Evolutionary conservation across 2,888 invertebrate genomes (phyloP), one percentile per base, ranked within the genome.

Genomic region (Chrysolina haemoptera): DNA sequence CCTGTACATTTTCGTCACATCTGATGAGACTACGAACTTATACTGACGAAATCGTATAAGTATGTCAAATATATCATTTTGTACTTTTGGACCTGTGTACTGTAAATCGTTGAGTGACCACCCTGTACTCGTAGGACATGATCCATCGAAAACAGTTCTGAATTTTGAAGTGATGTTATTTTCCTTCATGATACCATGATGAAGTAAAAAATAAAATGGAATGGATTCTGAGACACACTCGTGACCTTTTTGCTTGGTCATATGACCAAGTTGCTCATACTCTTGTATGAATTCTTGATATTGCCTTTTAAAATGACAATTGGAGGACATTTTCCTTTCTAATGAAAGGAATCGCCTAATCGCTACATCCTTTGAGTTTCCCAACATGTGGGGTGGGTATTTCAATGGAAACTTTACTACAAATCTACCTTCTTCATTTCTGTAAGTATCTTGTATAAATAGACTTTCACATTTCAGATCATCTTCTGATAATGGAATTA

Each of bases 401-500:
- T 74, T 74, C 53, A 74, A 43, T 20, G 71, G 68, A 27, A 71
- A 62, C 55, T 74, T 59, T 6, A 74, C 74, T 18, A 74, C 41
- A 46, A 74, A 74, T 48, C 65, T 64, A 35, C 66, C 74, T 16
- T 71, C n/a, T 22, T 48, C 14, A 63, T 71, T 11, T n/a, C 68
- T 14, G 1, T 1, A 27, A 9, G 74, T 75, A 35, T 46, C 62
- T 53, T 68, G 50, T 46, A 64, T n/a, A 53, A 75, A 75, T 41
- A 48, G 41, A 14, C 41, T 20, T 22, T 71, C 75, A 70, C 75
- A 73, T 0, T 67, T 18, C 20, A 40, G 59, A 16, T 73, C 62
- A 27, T 73, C 73, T 27, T 68, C 16, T 18, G 50, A 53, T 16
- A 53, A 27, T 27, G 27, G 27, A 27, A 27, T 27, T 53, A 53